Percentiles rank a stretch among this genome's conserved stretches.
Evolutionary conservation across 2,888 invertebrate species (phyloP).

Genomic region (Pegoplata infirma): DNA sequence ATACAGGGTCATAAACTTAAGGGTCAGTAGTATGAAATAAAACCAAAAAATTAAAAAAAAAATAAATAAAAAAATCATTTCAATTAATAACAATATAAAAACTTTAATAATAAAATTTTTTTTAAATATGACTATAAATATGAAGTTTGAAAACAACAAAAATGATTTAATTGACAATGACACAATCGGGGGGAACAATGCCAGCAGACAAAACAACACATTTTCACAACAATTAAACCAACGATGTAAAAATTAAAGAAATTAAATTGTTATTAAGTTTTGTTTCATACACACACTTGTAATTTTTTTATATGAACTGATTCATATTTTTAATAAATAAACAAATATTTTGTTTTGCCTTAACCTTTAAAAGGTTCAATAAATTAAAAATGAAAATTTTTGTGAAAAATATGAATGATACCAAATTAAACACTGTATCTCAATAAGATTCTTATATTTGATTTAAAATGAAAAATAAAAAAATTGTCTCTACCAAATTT

Average conservation of each 20-base stretch:
- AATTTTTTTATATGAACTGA: slow-evolving; percentile 37
- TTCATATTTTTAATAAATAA: slow-evolving; percentile 35
- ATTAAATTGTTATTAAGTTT: slow-evolving; percentile 12
- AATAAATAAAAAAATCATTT: slow-evolving; percentile 61
- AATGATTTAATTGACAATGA: slow-evolving; percentile 75
- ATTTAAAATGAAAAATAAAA: too few relatives aligned
- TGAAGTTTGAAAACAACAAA: slow-evolving; percentile 68
- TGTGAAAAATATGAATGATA: too few relatives aligned
- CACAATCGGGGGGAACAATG: slow-evolving; percentile 60
- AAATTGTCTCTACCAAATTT: too few relatives aligned
- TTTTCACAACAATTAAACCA: slow-evolving; percentile 59
- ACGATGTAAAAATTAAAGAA: slow-evolving; percentile 39
- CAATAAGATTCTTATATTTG: too few relatives aligned
- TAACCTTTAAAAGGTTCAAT: too few relatives aligned
- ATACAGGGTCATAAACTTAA: slow-evolving; percentile 41
- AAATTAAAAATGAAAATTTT: too few relatives aligned
- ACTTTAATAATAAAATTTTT: slow-evolving; percentile 64
- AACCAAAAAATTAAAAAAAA: slow-evolving; percentile 46
- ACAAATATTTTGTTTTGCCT: too few relatives aligned
- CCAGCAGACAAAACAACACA: slow-evolving; percentile 49
- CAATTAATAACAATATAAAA: slow-evolving; percentile 55
- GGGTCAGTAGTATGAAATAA: slow-evolving; percentile 64
- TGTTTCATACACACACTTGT: background rate
- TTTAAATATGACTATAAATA: slow-evolving; percentile 57
- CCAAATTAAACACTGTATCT: too few relatives aligned